Base-by-base conservation (phyloP, 92 coral and sea anemone genomes). In the Meandrina meandrites region DNA sequence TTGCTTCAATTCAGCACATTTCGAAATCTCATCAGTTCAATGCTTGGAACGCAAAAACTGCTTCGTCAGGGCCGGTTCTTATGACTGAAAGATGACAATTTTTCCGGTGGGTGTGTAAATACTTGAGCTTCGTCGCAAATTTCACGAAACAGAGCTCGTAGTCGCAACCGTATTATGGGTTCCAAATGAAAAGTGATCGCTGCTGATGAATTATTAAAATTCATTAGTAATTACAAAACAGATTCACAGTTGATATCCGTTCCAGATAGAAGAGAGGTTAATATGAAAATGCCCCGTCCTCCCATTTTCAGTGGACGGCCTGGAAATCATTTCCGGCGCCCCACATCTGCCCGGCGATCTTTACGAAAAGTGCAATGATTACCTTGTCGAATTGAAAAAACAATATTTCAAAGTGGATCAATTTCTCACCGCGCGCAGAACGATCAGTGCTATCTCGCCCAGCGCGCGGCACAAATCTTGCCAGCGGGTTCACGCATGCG, bases 21-120 rank as follows among this genome's bases (percentile, higher is more conserved):
- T 13, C 71, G 16, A n/a, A n/a, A 5, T 57, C 62, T 31, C 36
- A n/a, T 51, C 81, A 78, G n/a, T n/a, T 14, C 62, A 31, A 78
- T 79, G 82, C 16, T 53, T 67, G 31, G 77, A 68, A 81, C 37
- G 28, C 36, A 8, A 53, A 56, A 54, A 24, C 32, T 67, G 80
- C 80, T 75, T 56, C 36, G 56, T 73, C 66, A 42, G 50, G n/a
- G 88, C n/a, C n/a, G n/a, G n/a, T n/a, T 77, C 88, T 76, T 85
- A 53, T 76, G 82, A 85, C 21, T 18, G 22, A 47, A 42, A 47
- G n/a, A 21, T 85, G 76, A 51, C 35, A 3, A 4, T 7, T 68
- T 30, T 1, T 54, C 40, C 27, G 71, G 80, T 31, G 32, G 69
- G 42, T 37, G 79, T 56, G n/a, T 24, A 22, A 16, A 73, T 36